phyloP scores from a whole-genome alignment of 2,113 vertebrate genomes.

The Ceyx cyanopectus region DNA sequence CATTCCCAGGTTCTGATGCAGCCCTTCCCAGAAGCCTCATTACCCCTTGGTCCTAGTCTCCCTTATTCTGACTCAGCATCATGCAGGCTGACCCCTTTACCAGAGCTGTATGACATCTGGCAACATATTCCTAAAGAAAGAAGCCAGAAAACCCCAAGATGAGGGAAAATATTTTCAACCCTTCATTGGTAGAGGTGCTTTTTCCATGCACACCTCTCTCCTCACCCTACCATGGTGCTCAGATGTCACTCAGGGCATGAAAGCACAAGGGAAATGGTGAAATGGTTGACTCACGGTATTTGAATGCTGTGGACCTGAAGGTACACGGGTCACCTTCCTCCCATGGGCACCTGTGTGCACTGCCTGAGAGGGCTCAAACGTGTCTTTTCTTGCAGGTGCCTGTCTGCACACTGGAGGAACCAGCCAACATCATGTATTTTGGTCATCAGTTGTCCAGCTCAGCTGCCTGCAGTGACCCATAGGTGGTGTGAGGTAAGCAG shows the following conservation, averaged over 20 bases:
- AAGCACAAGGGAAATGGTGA: accelerated
- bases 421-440: neutral
- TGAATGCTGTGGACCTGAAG: neutral
- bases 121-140: neutral
- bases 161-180: neutral
- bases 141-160: neutral
- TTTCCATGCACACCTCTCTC: neutral
- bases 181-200: neutral
- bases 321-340: neutral
- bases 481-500: neutral
- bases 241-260: neutral
- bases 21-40: neutral
- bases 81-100: neutral
- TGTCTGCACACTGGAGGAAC: neutral
- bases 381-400: neutral
- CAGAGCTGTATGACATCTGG: neutral
- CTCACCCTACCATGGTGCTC: neutral
- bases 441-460: neutral
- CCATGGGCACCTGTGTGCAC: accelerated
- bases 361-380: neutral
- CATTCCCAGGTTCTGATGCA: neutral
- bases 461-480: neutral
- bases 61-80: neutral
- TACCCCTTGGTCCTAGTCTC: neutral
- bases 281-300: neutral